Evolutionary conservation across 2,113 vertebrate species (phyloP), one percentile per base, ranked within the genome.

Genomic region (Myotis lucifugus): DNA sequence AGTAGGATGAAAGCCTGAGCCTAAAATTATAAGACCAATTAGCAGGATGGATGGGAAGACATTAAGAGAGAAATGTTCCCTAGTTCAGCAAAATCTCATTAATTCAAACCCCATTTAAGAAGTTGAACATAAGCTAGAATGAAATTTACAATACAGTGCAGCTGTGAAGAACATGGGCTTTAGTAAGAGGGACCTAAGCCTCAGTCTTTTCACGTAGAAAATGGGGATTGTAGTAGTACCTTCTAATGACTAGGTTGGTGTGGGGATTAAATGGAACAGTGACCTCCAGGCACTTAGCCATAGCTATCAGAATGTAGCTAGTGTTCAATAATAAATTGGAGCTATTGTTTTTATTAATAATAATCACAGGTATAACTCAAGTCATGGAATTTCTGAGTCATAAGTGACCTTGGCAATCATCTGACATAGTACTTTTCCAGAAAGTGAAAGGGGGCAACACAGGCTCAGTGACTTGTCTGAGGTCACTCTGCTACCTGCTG

Each of bases 21-120:
- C 79, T 91, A 92, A 93, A 93, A 88, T 70, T 95, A 29, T 93
- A 88, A 90, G 89, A 61, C 70, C 70, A 97, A 94, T 96, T 94
- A 97, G 89, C 64, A 94, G 88, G 78, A 97, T 95, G 88, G 94
- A 96, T 96, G 83, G 48, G 59, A 94, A 95, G 92, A 90, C 70
- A 79, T 83, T 96, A 92, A 77, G 81, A 56, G 52, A 96, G 72
- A 90, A 82, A 92, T 83, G 69, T 94, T 95, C 88, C 73, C 21
- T 40, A 90, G 85, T 82, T 95, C 88, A 86, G 82, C 81, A 93
- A 95, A 95, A 94, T 85, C 85, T 88, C 90, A 95, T 97, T 96
- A 97, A 94, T 95, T 96, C 85, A 79, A 95, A 90, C 90, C 42
- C 15, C 29, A 56, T 78, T 95, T 97, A 73, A 74, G 95, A 88